These are phyloP conservation scores for Lepidothrix coronata DNA, from an alignment of 2,113 vertebrate genomes.

Conservation along the genomic window DNA sequence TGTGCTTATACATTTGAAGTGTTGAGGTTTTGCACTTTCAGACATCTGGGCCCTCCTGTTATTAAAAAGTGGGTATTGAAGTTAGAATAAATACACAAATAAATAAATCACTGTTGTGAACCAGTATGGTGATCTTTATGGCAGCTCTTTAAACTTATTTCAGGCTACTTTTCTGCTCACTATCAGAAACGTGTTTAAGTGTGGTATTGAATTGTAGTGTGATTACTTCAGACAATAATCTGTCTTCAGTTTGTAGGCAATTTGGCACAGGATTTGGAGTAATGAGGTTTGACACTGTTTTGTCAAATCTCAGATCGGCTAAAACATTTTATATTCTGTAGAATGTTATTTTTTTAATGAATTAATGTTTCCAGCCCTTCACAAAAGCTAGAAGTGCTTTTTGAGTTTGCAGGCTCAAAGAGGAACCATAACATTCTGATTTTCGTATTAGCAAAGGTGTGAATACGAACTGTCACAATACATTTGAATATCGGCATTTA, in stretches of 20 bases:
- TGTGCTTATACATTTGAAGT: not conserved
- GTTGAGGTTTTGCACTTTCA: not conserved
- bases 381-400: not conserved
- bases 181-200: not conserved
- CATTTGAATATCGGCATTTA: not conserved
- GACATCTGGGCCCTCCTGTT: not conserved
- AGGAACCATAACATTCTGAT: not conserved
- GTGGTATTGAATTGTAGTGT: not conserved
- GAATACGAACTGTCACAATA: not conserved
- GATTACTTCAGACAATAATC: not conserved
- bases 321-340: not conserved
- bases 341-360: not conserved
- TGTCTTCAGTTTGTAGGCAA: not conserved
- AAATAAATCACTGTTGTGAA: not conserved
- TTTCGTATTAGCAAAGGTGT: not conserved
- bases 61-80: not conserved
- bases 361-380: not conserved
- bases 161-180: not conserved
- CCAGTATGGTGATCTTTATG: not conserved
- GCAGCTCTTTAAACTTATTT: not conserved
- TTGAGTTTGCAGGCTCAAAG: not conserved
- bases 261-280: not conserved
- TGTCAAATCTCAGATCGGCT: not conserved
- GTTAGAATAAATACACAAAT: not conserved
- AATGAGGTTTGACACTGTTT: not conserved